A percentile compares a stretch with the other conserved stretches of the same genome.
Evolutionary conservation across 2,888 invertebrate species (phyloP).

Genomic region (Phyllotreta striolata): DNA sequence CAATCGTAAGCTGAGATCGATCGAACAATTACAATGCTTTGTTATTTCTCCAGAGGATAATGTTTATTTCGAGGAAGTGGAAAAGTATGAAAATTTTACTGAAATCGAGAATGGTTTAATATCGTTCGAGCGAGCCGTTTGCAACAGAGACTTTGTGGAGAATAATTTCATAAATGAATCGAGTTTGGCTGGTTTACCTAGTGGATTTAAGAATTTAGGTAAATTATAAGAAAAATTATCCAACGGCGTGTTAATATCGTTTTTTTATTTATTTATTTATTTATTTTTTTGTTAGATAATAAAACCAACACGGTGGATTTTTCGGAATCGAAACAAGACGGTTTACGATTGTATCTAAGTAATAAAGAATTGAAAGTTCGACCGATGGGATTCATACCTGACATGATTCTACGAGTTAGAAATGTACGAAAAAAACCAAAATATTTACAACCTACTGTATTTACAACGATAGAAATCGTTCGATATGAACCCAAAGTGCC

Average conservation of each 20-base stretch:
- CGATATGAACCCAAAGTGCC: conserved; percentile 39
- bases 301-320: conserved; percentile 29
- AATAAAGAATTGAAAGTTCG: conserved; percentile 43
- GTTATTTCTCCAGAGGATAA: too few species aligned
- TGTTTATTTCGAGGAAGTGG: too few species aligned
- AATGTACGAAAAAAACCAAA: conserved; percentile 43
- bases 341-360: conserved; percentile 33
- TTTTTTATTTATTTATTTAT: too few species aligned
- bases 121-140: too few species aligned
- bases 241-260: too few species aligned
- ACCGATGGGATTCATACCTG: conserved; percentile 43
- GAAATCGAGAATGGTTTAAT: too few species aligned
- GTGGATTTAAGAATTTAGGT: too few species aligned
- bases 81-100: too few species aligned
- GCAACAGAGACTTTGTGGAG: too few species aligned
- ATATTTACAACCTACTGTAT: conserved; percentile 41
- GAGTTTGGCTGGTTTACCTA: not conserved
- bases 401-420: conserved; percentile 41
- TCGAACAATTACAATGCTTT: too few species aligned
- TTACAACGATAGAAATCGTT: conserved; percentile 44
- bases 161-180: not conserved
- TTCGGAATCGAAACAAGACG: conserved; percentile 29
- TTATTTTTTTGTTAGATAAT: conserved; percentile 6
- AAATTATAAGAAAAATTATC: too few species aligned
- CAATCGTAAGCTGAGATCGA: too few species aligned